Conservation (phyloP, 2,888 invertebrate genomes). For the Athrips mouffetella region DNA sequence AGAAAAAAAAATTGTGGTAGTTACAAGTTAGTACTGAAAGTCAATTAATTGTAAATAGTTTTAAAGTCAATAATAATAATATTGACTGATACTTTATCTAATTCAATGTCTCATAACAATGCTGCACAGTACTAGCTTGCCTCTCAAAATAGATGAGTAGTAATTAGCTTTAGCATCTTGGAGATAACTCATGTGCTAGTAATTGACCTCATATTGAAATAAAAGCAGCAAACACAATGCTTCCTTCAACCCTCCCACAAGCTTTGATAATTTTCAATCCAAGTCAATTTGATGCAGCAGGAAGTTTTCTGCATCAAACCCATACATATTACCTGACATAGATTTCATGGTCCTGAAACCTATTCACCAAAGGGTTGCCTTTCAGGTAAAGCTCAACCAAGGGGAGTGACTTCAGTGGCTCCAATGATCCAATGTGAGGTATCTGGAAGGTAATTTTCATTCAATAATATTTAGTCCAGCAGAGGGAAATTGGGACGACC, state of each 20-base stretch:
- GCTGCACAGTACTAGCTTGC: too few relatives aligned
- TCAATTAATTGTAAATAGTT: neutral
- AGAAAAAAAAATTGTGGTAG: neutral
- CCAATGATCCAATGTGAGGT: constrained; percentile 80
- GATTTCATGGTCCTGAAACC: constrained; percentile 84
- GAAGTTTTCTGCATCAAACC: constrained; percentile 26
- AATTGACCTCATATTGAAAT: too few relatives aligned
- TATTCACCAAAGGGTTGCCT: constrained; percentile 89
- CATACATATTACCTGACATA: constrained; percentile 88
- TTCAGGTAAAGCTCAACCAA: constrained; percentile 87
- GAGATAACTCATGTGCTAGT: too few relatives aligned
- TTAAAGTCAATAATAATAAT: neutral
- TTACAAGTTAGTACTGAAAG: neutral
- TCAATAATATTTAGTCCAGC: neutral
- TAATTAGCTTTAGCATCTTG: too few relatives aligned
- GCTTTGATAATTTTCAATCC: too few relatives aligned
- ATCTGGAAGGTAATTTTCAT: constrained; percentile 74
- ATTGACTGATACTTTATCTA: too few relatives aligned
- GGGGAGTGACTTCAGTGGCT: constrained; percentile 82
- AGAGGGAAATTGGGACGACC: neutral
- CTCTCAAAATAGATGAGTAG: too few relatives aligned
- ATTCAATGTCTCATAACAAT: too few relatives aligned
- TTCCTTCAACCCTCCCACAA: too few relatives aligned
- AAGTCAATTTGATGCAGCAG: too few relatives aligned
- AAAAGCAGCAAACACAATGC: too few relatives aligned